Conservation (phyloP, 37 sponge, comb jelly and placozoan species). For the Eunapius fragilis region DNA sequence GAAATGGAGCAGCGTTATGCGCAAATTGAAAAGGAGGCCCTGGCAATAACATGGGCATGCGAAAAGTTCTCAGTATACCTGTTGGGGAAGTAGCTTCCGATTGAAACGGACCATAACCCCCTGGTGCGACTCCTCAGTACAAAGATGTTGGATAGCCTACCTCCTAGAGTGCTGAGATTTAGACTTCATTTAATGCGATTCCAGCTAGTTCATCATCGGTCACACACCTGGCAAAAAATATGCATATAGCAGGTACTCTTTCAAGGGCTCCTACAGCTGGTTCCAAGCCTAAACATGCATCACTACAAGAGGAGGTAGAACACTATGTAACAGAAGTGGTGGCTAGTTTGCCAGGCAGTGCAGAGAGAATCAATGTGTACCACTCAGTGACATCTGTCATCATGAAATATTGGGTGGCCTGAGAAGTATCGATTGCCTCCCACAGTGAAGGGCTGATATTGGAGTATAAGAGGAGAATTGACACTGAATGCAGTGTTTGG, state of each 20-base stretch:
- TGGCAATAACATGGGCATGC: constrained; percentile 52
- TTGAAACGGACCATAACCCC: constrained; percentile 59
- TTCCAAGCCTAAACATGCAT: too few relatives aligned
- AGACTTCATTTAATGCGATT: constrained; percentile 31
- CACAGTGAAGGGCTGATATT: constrained; percentile 4
- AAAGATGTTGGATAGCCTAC: constrained; percentile 38
- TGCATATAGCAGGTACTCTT: too few relatives aligned
- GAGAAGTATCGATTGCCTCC: constrained; percentile 4
- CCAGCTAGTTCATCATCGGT: too few relatives aligned
- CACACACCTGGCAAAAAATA: too few relatives aligned
- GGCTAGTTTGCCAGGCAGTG: too few relatives aligned
- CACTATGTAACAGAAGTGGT: too few relatives aligned
- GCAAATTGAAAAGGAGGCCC: constrained; percentile 46
- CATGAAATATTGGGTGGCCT: neutral
- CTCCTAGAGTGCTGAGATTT: constrained; percentile 27
- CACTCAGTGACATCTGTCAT: too few relatives aligned
- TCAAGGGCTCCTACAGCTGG: too few relatives aligned
- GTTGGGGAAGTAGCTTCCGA: constrained; percentile 3
- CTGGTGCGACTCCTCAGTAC: constrained; percentile 36
- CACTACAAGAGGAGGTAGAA: too few relatives aligned
- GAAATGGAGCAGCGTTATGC: constrained; percentile 36
- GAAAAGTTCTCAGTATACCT: constrained; percentile 14
- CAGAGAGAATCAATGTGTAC: too few relatives aligned
- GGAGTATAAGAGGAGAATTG: too few relatives aligned
- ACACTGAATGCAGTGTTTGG: constrained; percentile 8